Percentiles rank a stretch among this genome's conserved stretches.
Conservation (phyloP, 2,113 vertebrate genomes). For the Pomatostomus ruficeps region DNA sequence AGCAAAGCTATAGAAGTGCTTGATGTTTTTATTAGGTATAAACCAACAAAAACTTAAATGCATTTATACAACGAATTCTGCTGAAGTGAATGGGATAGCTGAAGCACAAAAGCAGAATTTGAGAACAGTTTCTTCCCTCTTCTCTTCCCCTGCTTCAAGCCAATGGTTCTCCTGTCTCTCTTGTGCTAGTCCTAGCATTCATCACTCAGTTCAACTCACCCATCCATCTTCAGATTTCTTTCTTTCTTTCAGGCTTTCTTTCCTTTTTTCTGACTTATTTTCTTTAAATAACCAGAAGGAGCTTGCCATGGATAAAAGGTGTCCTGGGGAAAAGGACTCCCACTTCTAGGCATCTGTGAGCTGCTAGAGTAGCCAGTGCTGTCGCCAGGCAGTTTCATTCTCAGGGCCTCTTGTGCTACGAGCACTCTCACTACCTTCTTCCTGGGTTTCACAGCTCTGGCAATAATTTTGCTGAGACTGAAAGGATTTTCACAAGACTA, state of each 20-base stretch:
- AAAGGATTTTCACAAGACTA: not conserved
- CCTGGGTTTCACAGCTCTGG: not conserved
- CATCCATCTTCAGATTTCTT: no score
- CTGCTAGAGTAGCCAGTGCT: not conserved
- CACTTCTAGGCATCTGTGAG: not conserved
- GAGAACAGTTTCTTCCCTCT: not conserved
- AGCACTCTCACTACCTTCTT: not conserved
- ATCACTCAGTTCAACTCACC: not conserved
- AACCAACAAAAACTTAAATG: not conserved
- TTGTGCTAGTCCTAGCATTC: not conserved
- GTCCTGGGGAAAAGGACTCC: not conserved
- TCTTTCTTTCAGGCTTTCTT: not conserved
- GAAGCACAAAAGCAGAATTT: not conserved
- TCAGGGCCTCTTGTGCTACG: not conserved
- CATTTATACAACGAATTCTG: not conserved
- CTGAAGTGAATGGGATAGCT: not conserved
- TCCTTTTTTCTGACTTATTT: not conserved
- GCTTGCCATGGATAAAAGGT: not conserved
- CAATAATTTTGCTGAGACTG: not conserved
- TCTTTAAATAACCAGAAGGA: not conserved
- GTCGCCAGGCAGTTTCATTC: not conserved
- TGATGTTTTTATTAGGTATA: not conserved
- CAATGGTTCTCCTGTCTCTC: not conserved
- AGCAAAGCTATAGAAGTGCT: not conserved
- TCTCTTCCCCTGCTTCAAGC: not conserved